Conservation (phyloP, 1,140 invertebrate species). For the Pissodes strobi region DNA sequence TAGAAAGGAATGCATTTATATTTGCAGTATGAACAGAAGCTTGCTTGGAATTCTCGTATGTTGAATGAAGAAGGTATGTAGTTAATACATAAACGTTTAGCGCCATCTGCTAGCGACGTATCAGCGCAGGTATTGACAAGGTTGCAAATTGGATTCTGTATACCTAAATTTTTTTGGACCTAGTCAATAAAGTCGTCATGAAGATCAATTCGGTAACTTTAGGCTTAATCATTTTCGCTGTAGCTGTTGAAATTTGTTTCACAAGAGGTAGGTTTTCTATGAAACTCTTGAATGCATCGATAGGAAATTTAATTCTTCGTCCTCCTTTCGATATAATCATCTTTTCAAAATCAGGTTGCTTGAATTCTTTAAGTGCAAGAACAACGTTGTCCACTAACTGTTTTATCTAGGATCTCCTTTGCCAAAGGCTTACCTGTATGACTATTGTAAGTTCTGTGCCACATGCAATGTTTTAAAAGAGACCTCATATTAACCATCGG, state of each 20-base stretch:
- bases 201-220: background rate
- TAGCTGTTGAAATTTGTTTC: background rate
- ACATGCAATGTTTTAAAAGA: too few relatives aligned
- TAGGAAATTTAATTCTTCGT: background rate
- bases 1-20: too few relatives aligned
- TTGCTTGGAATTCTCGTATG: background rate
- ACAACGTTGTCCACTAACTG: background rate
- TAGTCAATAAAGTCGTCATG: background rate
- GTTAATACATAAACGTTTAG: conserved; percentile 12
- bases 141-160: background rate
- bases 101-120: background rate
- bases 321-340: background rate
- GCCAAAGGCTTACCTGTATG: background rate
- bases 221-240: background rate
- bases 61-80: conserved; percentile 4
- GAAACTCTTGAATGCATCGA: background rate
- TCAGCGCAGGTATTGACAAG: background rate
- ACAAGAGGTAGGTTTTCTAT: background rate
- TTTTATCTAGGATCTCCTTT: background rate
- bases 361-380: too few relatives aligned
- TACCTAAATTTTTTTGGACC: background rate
- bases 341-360: background rate
- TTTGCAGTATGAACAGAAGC: too few relatives aligned
- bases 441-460: background rate
- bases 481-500: background rate